Base-by-base conservation (phyloP, 2,113 vertebrate species). In the Mus spicilegus region DNA sequence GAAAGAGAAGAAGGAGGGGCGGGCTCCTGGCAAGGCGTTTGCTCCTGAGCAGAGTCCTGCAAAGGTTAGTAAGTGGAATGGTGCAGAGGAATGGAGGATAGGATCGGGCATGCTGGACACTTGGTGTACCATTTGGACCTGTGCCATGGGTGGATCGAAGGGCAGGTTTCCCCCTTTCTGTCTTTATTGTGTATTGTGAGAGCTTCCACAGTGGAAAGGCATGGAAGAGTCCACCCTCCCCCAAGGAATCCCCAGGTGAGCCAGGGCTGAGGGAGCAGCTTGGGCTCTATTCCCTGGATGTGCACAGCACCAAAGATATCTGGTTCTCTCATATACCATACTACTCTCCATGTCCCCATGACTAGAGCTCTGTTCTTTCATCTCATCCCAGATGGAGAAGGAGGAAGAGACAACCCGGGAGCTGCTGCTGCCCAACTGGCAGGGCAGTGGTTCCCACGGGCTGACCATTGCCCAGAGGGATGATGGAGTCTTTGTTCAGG, bases 341-440 rank as follows among this genome's bases (percentile, higher is more conserved):
- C 0, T 2, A 24, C 39, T 76, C 14, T 24, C 39, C 0, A 1
- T 14, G 3, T 5, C 36, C 10, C 28, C 7, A 26, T 42, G 14
- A 26, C 56, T 70, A 75, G 51, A 73, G 65, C 84, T 63, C 58
- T 10, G 0, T 84, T 69, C 46, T 2, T 39, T 77, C 9, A 30
- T n/a, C 63, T 91, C 22, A 5, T 54, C 56, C 26, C 95, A 99
- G 99, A 99, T 99, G 99, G 99, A 99, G 95, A 98, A 98, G 97
- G 99, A 99, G 6, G 99, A 99, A 33, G 99, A 99, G 80, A 98
- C 98, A 11, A 99, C 99, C 0, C 98, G 99, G 97, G 99, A 99
- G 97, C 98, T 99, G 78, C 98, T 99, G 82, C 99, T 99, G 97
- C 99, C 99, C 90, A 99, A 99, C 95, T 99, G 99, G 99, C 98